phyloP scores from a whole-genome alignment of 2,797 vertebrate genomes.

The Eleutherodactylus coqui region DNA sequence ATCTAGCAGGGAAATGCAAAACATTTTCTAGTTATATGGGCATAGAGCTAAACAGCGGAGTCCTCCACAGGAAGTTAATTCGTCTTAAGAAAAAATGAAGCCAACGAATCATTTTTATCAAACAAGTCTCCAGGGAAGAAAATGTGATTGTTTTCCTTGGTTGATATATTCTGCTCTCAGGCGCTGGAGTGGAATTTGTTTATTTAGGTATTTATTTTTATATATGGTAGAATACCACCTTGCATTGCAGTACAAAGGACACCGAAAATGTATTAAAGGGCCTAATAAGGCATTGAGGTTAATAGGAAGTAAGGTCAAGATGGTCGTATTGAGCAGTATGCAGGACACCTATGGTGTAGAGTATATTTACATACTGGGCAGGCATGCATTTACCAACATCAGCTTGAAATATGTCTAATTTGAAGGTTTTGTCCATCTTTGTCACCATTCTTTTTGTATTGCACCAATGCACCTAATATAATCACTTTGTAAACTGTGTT shows the following conservation, averaged over 20 bases:
- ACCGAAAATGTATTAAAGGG: background rate
- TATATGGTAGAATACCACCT: background rate
- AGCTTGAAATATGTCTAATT: background rate
- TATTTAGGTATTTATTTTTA: constrained; percentile 1
- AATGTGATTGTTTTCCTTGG: constrained; percentile 35
- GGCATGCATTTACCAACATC: background rate
- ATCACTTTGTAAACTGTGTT: background rate
- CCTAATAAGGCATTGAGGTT: background rate
- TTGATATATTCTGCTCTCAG: constrained; percentile 8
- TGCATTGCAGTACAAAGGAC: background rate
- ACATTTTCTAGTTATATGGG: constrained; percentile 35
- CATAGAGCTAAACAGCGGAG: background rate
- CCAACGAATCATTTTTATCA: constrained; percentile 26
- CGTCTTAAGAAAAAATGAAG: constrained; percentile 2
- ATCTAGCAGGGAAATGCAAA: background rate
- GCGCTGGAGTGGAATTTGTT: background rate
- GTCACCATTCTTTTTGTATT: background rate
- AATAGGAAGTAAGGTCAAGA: background rate
- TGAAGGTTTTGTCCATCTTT: background rate
- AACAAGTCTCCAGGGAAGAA: constrained; percentile 30
- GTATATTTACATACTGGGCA: background rate
- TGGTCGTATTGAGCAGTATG: background rate
- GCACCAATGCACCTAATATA: background rate
- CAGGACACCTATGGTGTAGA: background rate
- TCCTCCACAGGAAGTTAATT: constrained; percentile 42